Evolutionary conservation across 1,140 invertebrate species (phyloP).

Genomic region (Sinella curviseta): DNA sequence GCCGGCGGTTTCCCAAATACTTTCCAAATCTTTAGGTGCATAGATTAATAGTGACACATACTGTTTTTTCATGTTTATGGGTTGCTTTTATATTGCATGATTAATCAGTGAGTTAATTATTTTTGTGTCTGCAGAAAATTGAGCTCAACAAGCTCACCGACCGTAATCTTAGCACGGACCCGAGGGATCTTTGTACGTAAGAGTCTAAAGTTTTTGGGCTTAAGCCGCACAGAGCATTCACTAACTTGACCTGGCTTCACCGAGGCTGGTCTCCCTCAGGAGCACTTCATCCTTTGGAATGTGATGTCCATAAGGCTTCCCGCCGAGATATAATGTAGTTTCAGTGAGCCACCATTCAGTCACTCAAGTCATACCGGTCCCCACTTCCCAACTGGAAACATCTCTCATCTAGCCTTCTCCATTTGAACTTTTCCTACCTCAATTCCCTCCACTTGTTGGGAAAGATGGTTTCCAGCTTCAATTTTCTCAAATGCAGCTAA

Average conservation of each 20-base stretch:
- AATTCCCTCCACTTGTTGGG: background rate
- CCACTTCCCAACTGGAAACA: background rate
- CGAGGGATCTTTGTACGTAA: background rate
- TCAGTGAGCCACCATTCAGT: background rate
- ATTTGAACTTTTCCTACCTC: background rate
- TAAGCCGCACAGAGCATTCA: background rate
- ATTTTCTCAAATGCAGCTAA: background rate
- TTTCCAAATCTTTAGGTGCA: background rate
- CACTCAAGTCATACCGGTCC: background rate
- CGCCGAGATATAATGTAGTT: background rate
- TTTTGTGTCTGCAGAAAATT: background rate
- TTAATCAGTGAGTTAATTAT: background rate
- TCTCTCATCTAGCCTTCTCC: background rate
- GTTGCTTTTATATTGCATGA: background rate
- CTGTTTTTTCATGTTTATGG: background rate
- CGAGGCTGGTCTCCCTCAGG: background rate
- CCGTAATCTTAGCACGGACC: background rate
- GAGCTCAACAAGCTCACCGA: background rate
- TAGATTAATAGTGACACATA: background rate
- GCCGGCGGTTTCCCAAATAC: background rate
- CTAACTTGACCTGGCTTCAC: background rate
- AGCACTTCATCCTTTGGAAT: background rate
- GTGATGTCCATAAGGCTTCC: background rate
- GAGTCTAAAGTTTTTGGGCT: background rate
- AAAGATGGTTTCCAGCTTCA: background rate